Evolutionary conservation across 2,888 invertebrate genomes (phyloP), one percentile per base, ranked within the genome.

Genomic region (Acronicta leporina): DNA sequence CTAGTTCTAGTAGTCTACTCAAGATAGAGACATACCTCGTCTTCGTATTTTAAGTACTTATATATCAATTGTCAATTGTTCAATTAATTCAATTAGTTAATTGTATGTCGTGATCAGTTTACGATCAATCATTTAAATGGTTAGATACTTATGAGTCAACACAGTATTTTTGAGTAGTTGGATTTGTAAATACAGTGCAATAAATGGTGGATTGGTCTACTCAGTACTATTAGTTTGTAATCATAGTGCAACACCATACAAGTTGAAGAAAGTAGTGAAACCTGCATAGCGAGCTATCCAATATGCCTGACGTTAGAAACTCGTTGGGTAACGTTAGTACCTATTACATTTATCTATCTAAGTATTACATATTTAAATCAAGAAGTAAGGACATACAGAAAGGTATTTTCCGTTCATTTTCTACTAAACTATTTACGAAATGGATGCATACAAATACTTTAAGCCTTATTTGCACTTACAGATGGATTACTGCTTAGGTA

Each of bases 241-340:
- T 68, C 43, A 43, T 25, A 51, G 49, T 73, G 53, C 43, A 47
- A 41, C 43, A 62, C 43, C 15, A 40, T 73, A 73, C 30, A 27
- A 38, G 68, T 47, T 8, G 42, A 56, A 56, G 69, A 69, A 69
- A 69, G 69, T 73, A 25, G 69, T 62, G 63, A 73, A 69, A 69
- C 69, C 74, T 44, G 74, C 41, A 30, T 15, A 33, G 52, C 63
- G 16, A 67, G 63, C 55, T 55, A 55, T 50, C 52, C 27, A 53
- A 47, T 68, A 73, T 55, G 25, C 30, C 42, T 14, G 55, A 16
- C 49, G 13, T 8, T 73, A 73, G 74, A 73, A 69, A 69, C 74
- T 50, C 20, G 69, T 73, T 56, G 63, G 50, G 11, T 33, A 42
- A 48, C 46, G 45, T 48, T 54, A 55, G 54, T 55, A n/a, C n/a